Percentiles rank a stretch among this genome's conserved stretches.
Conservation (phyloP, 2,113 vertebrate genomes). For the Crotalus viridis region DNA sequence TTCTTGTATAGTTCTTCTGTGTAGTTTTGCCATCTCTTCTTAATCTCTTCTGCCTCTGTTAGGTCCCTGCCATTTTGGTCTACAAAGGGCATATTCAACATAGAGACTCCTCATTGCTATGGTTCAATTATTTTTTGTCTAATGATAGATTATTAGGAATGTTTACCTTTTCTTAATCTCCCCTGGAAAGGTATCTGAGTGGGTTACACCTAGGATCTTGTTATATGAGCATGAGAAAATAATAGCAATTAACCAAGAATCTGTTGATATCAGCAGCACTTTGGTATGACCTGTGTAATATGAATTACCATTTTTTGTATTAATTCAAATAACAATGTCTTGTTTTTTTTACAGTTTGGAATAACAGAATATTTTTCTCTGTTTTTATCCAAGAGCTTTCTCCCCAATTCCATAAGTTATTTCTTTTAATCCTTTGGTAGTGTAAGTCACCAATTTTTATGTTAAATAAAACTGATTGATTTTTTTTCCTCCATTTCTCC, state of each 20-base stretch:
- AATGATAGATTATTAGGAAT: neutral
- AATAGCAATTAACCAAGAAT: neutral
- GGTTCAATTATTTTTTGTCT: neutral
- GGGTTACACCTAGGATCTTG: neutral
- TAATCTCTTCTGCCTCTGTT: too few relatives aligned
- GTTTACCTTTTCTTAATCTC: neutral
- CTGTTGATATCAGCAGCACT: neutral
- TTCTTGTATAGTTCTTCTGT: too few relatives aligned
- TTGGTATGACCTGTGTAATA: neutral
- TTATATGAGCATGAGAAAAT: neutral
- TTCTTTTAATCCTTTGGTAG: neutral
- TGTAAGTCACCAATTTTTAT: constrained; percentile 1
- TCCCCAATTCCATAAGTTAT: neutral
- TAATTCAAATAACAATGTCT: neutral
- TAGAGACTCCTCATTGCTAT: neutral
- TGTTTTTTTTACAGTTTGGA: neutral
- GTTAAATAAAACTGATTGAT: constrained; percentile 18
- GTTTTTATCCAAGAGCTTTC: neutral
- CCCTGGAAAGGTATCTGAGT: neutral
- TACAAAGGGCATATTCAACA: neutral
- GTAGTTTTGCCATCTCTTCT: too few relatives aligned
- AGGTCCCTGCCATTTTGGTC: too few relatives aligned
- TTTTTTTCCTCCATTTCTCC: constrained; percentile 25
- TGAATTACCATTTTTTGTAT: neutral
- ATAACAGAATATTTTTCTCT: neutral